Evolutionary conservation across 2,888 invertebrate species (phyloP).

Genomic region (Coenonympha glycerion): DNA sequence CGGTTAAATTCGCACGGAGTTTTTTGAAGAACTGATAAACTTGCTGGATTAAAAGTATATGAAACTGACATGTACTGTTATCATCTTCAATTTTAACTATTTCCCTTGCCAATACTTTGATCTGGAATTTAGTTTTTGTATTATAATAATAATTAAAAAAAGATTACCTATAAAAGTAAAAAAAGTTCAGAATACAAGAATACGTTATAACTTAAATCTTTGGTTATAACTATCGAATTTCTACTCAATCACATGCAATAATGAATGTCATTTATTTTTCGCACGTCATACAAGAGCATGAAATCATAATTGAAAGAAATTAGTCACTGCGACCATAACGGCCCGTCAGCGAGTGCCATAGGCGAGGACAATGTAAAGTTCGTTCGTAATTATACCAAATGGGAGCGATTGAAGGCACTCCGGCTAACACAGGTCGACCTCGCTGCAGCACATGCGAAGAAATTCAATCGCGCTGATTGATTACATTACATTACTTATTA

Average conservation of each 20-base stretch:
- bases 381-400: conserved; percentile 72
- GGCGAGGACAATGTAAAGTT: conserved; percentile 68
- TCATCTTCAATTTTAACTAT: no score
- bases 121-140: no score
- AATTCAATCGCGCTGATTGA: conserved; percentile 57
- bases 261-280: background rate
- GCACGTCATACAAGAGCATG: background rate
- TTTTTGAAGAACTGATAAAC: background rate
- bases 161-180: no score
- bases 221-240: no score
- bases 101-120: no score
- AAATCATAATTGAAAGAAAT: conserved; percentile 11
- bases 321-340: conserved; percentile 26
- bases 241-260: no score
- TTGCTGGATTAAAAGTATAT: background rate
- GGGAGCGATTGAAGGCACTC: conserved; percentile 63
- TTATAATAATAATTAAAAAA: no score
- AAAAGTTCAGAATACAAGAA: no score
- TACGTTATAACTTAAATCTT: no score
- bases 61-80: no score
- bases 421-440: conserved; percentile 60
- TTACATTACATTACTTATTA: conserved; percentile 21
- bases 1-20: background rate
- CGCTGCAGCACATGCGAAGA: conserved; percentile 50
- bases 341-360: conserved; percentile 40